Evolutionary conservation across 1,140 invertebrate genomes (phyloP).

Genomic region (Eupeodes corollae): DNA sequence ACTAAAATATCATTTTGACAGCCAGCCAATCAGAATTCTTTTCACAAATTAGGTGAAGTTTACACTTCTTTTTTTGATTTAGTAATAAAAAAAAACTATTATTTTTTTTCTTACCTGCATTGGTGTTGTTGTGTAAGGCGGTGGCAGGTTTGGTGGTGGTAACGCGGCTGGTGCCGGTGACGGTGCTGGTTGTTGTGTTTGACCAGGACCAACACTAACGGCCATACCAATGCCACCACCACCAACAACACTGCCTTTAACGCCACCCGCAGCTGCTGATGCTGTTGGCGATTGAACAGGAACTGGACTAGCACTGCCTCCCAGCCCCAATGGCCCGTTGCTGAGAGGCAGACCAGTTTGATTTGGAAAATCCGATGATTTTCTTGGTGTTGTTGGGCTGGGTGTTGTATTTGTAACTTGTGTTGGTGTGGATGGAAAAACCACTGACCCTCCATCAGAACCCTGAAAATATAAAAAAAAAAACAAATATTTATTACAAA

Average conservation of each 20-base stretch:
- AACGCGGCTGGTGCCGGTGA: constrained; percentile 7
- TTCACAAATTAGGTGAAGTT: too few relatives aligned
- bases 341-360: constrained; percentile 8
- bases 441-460: constrained; percentile 62
- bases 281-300: constrained; percentile 4
- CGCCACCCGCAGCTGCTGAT: not conserved
- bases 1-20: too few relatives aligned
- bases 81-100: too few relatives aligned
- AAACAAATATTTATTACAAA: not conserved
- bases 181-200: constrained; percentile 3
- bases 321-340: constrained; percentile 15
- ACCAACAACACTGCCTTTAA: not conserved
- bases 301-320: constrained; percentile 12
- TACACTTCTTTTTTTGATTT: too few relatives aligned
- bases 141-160: constrained; percentile 7
- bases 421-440: constrained; percentile 56
- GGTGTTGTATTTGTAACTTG: constrained; percentile 36
- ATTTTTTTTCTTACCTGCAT: constrained; percentile 6
- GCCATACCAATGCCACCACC: too few relatives aligned
- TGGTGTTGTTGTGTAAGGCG: constrained; percentile 6
- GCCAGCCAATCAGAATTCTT: too few relatives aligned
- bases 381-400: constrained; percentile 18
- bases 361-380: constrained; percentile 21
- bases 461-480: constrained; percentile 39
- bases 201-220: not conserved